Conservation (phyloP, 1,140 invertebrate species). For the Pomacea maculata region DNA sequence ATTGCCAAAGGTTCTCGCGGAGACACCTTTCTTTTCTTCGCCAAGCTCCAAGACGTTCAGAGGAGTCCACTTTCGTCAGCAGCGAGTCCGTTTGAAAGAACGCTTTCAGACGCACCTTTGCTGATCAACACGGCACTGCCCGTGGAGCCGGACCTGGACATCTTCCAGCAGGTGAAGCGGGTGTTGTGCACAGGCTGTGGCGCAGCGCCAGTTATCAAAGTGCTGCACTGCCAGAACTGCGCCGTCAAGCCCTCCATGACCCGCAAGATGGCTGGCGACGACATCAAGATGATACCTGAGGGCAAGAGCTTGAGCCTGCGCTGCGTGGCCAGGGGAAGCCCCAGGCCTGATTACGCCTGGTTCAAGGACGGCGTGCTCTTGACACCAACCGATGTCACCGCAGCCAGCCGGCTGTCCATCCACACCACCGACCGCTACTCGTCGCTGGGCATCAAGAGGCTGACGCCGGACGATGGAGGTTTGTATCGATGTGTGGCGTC, state of each 20-base stretch:
- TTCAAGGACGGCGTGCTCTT: slow-evolving; percentile 5
- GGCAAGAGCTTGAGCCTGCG: slow-evolving; percentile 11
- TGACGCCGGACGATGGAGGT: slow-evolving; percentile 8
- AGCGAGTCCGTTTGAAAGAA: too few relatives aligned
- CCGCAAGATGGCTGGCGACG: slow-evolving; percentile 8
- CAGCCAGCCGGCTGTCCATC: not conserved
- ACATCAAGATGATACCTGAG: not conserved
- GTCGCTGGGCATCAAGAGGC: slow-evolving; percentile 7
- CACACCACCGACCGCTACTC: slow-evolving; percentile 1
- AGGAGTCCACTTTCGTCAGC: not conserved
- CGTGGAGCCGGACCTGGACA: slow-evolving; percentile 5
- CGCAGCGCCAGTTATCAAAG: slow-evolving; percentile 10
- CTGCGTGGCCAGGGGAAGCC: slow-evolving; percentile 15
- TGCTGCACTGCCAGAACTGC: slow-evolving; percentile 19
- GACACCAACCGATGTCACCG: too few relatives aligned
- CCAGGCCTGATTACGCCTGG: slow-evolving; percentile 13
- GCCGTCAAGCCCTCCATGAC: slow-evolving; percentile 6
- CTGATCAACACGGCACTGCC: slow-evolving; percentile 18
- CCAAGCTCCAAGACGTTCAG: not conserved
- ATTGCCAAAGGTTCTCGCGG: slow-evolving; percentile 3
- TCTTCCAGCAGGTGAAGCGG: slow-evolving; percentile 11
- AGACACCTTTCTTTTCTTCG: slow-evolving; percentile 15
- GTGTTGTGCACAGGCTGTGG: slow-evolving; percentile 13
- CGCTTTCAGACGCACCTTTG: not conserved
- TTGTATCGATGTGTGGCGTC: slow-evolving; percentile 11